Base-by-base conservation (phyloP, 2,113 vertebrate genomes). In the Eurystomus gularis region DNA sequence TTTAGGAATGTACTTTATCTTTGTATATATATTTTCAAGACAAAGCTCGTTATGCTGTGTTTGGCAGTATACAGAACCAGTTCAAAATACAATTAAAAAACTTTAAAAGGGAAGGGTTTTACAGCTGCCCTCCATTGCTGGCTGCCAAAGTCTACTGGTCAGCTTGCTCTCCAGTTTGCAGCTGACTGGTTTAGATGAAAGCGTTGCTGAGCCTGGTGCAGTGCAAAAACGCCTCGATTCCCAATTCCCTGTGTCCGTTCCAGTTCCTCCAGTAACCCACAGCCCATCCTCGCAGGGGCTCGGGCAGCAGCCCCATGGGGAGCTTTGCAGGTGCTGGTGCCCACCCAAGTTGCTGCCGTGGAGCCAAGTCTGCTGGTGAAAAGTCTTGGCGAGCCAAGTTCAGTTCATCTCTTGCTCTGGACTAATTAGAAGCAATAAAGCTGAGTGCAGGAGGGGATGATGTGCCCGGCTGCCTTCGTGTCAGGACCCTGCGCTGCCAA, bases 251-350 rank as follows among this genome's bases (percentile, higher is more conserved):
- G 20, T 9, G n/a, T 61, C 58, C 8, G 0, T 83, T 77, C 72
- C 86, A 57, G 54, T 76, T 92, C 54, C 5, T 57, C 44, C 93
- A 82, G 61, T 4, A 82, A n/a, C 44, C 40, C n/a, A 15, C 23
- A 8, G 1, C 44, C 55, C 17, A 6, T 70, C 44, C 72, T 44
- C 2, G 1, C 20, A 55, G 70, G 39, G 40, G 9, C 60, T 69
- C 66, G 65, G 46, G 52, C 57, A 66, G 49, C 60, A 55, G 51
- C 29, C 20, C 21, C 1, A 1, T 0, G 0, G 52, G 78, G 14
- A 72, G 76, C 82, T 91, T 31, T 95, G 83, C 89, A 91, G 77
- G 90, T 94, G 85, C 70, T 84, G 52, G 4, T 94, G 88, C 88
- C 87, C 82, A 87, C 90, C 46, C 78, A 87, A 52, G 82, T 79